Percentiles rank a stretch among this genome's conserved stretches.
These are phyloP conservation scores for Palythoa caribaeorum DNA, from an alignment of 92 coral and sea anemone species.

Conservation along the genomic window DNA sequence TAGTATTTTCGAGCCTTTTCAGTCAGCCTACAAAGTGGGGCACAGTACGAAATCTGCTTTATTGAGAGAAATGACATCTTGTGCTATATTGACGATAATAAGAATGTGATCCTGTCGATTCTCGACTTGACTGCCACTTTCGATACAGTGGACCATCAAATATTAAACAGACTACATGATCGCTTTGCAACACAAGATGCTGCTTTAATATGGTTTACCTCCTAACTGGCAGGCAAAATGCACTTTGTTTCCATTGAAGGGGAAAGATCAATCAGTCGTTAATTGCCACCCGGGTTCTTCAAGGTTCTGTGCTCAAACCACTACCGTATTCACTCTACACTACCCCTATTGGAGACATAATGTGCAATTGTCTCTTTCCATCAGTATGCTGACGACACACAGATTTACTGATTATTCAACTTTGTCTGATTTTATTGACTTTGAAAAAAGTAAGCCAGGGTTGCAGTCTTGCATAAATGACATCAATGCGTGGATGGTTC, in stretches of 20 bases:
- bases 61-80: neutral
- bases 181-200: neutral
- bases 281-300: neutral
- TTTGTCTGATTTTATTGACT: slow-evolving; percentile 17
- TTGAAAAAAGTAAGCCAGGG: neutral
- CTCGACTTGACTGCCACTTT: neutral
- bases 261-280: neutral
- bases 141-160: neutral
- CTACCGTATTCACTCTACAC: slow-evolving; percentile 19
- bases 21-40: neutral
- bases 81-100: neutral
- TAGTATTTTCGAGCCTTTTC: slow-evolving; percentile 33
- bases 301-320: slow-evolving; percentile 17
- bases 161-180: neutral
- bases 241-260: neutral
- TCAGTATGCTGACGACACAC: slow-evolving; percentile 49
- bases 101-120: neutral
- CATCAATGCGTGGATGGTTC: slow-evolving; percentile 43
- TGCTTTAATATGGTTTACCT: neutral
- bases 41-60: neutral
- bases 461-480: neutral
- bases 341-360: slow-evolving; percentile 41
- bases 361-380: slow-evolving; percentile 35
- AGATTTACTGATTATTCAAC: slow-evolving; percentile 28
- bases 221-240: neutral